Evolutionary conservation across 1,140 invertebrate genomes (phyloP).

Genomic region (Pseudomyrmex cubaensis): DNA sequence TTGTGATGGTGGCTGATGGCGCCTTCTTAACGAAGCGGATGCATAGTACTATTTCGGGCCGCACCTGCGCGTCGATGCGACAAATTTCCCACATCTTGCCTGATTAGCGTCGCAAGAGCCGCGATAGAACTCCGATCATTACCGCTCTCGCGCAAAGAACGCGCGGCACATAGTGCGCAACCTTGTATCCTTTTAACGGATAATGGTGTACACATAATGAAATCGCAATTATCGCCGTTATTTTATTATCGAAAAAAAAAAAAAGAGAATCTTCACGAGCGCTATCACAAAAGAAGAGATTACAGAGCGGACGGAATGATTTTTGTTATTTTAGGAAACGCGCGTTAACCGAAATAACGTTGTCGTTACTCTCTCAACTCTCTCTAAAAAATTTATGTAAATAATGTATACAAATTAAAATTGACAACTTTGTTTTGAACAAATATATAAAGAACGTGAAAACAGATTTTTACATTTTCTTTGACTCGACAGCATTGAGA

Average conservation of each 20-base stretch:
- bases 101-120: constrained; percentile 56
- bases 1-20: constrained; percentile 51
- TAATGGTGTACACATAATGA: not conserved
- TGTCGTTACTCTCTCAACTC: too few species aligned
- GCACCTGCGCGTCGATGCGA: constrained; percentile 58
- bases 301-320: too few species aligned
- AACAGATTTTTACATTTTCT: not conserved
- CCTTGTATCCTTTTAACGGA: constrained; percentile 19
- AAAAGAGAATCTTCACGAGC: too few species aligned
- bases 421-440: too few species aligned
- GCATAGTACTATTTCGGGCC: constrained; percentile 57
- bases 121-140: constrained; percentile 46
- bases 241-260: not conserved
- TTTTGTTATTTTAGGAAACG: too few species aligned
- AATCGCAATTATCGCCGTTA: not conserved
- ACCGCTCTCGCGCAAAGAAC: not conserved
- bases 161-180: constrained; percentile 9
- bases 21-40: constrained; percentile 58
- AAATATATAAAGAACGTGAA: too few species aligned
- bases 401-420: too few species aligned
- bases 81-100: constrained; percentile 61
- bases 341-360: too few species aligned
- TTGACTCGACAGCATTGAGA: not conserved
- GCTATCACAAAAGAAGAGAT: too few species aligned
- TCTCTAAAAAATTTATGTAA: too few species aligned